phyloP scores from a whole-genome alignment of 2,888 invertebrate species.

The Stictocephala bisonia region DNA sequence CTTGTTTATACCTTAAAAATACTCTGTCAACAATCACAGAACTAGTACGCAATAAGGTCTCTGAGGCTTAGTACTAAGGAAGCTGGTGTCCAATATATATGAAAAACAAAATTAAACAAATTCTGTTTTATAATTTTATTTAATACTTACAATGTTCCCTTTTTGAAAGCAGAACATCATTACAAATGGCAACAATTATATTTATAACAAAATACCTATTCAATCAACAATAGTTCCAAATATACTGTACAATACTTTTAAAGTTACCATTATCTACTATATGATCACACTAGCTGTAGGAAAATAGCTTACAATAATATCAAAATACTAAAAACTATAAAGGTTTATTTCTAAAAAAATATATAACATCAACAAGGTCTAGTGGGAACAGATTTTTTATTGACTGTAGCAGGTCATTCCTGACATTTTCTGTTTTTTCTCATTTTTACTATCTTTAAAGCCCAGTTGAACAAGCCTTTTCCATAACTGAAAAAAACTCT shows the following conservation, averaged over 20 bases:
- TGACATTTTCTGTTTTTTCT: too few species aligned
- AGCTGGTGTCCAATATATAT: too few species aligned
- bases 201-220: conserved; percentile 35
- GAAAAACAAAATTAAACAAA: too few species aligned
- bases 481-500: conserved; percentile 18
- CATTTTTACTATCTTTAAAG: neutral
- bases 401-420: too few species aligned
- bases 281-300: conserved; percentile 39
- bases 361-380: conserved; percentile 12
- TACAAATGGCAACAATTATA: conserved; percentile 39
- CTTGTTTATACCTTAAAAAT: too few species aligned
- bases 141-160: conserved; percentile 16
- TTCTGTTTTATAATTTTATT: too few species aligned
- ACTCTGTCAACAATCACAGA: too few species aligned
- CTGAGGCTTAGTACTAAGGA: too few species aligned
- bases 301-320: conserved; percentile 43
- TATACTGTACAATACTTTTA: conserved; percentile 33
- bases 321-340: conserved; percentile 31
- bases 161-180: neutral
- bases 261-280: conserved; percentile 25
- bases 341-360: conserved; percentile 33
- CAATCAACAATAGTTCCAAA: conserved; percentile 34
- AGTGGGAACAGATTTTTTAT: too few species aligned
- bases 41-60: too few species aligned
- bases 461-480: conserved; percentile 1